phyloP scores from a whole-genome alignment of 1,140 invertebrate genomes.

The Aradophagus sp. region DNA sequence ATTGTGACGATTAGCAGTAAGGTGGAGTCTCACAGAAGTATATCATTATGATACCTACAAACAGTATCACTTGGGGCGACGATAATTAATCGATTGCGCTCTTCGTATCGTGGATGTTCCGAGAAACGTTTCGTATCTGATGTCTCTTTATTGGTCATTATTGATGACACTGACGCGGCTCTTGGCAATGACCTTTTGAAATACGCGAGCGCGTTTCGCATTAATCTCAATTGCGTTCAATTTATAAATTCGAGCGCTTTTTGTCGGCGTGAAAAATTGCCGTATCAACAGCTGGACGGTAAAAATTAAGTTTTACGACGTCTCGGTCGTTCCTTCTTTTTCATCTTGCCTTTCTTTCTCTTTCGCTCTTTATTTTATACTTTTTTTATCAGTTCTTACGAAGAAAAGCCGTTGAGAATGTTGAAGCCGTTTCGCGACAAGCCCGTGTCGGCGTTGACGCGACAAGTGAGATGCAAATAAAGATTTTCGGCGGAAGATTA shows the following conservation, averaged over 20 bases:
- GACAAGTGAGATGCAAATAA: slow-evolving; percentile 67
- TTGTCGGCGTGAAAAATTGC: neutral
- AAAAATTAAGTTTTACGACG: slow-evolving; percentile 58
- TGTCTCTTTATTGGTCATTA: slow-evolving; percentile 46
- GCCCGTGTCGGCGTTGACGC: slow-evolving; percentile 49
- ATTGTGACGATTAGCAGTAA: slow-evolving; percentile 64
- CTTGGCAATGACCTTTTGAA: slow-evolving; percentile 27
- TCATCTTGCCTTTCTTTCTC: too few relatives aligned
- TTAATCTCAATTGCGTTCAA: slow-evolving; percentile 41
- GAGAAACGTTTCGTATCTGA: slow-evolving; percentile 28
- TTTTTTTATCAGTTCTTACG: neutral
- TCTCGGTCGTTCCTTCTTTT: slow-evolving; percentile 7
- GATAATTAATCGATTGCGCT: slow-evolving; percentile 52
- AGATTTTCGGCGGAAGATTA: slow-evolving; percentile 68
- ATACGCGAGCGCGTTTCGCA: slow-evolving; percentile 25
- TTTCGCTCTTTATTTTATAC: slow-evolving; percentile 9
- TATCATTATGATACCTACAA: slow-evolving; percentile 62
- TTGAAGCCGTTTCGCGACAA: slow-evolving; percentile 61
- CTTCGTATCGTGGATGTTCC: slow-evolving; percentile 18
- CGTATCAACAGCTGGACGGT: slow-evolving; percentile 8
- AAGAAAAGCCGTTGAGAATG: slow-evolving; percentile 59
- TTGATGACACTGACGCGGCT: slow-evolving; percentile 34
- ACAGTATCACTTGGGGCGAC: slow-evolving; percentile 41
- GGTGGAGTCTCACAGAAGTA: slow-evolving; percentile 53
- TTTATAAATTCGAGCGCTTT: slow-evolving; percentile 14